Base-by-base conservation (phyloP, 2,113 vertebrate species). In the Indicator indicator region DNA sequence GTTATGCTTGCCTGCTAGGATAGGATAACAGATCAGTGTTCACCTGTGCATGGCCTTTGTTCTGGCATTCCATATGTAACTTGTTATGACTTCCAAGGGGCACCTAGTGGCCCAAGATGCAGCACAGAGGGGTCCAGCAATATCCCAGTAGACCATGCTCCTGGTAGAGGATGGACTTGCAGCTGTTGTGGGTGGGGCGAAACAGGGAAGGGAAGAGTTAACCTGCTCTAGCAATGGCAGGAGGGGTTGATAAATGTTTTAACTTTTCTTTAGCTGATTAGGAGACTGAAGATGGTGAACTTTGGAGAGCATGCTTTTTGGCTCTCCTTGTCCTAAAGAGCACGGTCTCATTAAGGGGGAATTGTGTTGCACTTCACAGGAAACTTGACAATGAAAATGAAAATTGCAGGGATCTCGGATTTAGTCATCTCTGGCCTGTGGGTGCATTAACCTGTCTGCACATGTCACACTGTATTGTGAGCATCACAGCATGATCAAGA, bases 61-160 rank as follows among this genome's bases (percentile, higher is more conserved):
- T 55, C 52, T 82, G n/a, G 32, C 74, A 33, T 33, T 80, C 64
- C 54, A 44, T 10, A 8, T 6, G 10, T 28, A 83, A 16, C 38
- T 81, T 68, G 5, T 14, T 70, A 12, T 27, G 70, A 18, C 26
- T 71, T 80, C 20, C 65, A 70, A 52, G 58, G 46, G 36, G 19
- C 33, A 81, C 18, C 14, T 76, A 59, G 55, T 0, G 0, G 55
- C 27, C 42, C 8, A 16, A 42, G 36, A n/a, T 65, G 4, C 14
- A 71, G 65, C 44, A 15, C 28, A 24, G 28, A 44, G 28, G 13
- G 28, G 40, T 48, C 33, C 59, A 62, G 54, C 17, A 52, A 19
- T 44, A 72, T 6, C 21, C 65, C 55, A 79, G 46, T n/a, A 83
- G 27, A 76, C 7, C 7, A 9, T 14, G 16, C 4, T 76, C 17